These are phyloP conservation scores for Parauchenoglanis punctatus DNA, from an alignment of 2,797 vertebrate genomes.

Conservation along the genomic window DNA sequence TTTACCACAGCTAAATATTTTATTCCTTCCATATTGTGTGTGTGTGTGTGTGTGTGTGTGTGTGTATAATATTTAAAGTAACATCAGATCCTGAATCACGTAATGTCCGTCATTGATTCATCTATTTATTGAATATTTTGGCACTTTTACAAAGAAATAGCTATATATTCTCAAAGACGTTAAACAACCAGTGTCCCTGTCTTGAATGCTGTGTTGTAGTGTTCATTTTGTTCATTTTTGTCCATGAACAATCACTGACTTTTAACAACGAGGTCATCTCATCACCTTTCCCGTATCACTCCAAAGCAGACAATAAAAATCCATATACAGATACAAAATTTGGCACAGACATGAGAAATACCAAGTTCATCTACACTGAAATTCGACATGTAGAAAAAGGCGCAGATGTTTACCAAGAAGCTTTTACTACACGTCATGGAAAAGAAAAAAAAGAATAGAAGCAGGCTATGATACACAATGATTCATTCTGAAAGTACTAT, in stretches of 20 bases:
- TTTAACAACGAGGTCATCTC: background rate
- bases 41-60: background rate
- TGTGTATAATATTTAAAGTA: background rate
- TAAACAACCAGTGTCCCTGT: conserved; percentile 29
- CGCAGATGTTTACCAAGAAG: conserved; percentile 68
- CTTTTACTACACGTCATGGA: conserved; percentile 67
- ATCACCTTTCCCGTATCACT: background rate
- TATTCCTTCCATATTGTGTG: background rate
- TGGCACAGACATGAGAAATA: conserved; percentile 64
- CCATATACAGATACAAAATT: conserved; percentile 36
- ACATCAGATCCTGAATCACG: background rate
- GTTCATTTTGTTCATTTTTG: background rate
- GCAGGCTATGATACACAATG: conserved; percentile 74
- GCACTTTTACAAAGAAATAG: conserved; percentile 50
- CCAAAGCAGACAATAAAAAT: conserved; percentile 33
- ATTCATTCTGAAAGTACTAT: conserved; percentile 66
- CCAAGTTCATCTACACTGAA: conserved; percentile 64
- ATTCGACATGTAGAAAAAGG: conserved; percentile 70
- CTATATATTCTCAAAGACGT: conserved; percentile 34
- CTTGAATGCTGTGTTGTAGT: background rate
- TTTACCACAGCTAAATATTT: background rate
- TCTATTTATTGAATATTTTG: conserved; percentile 46
- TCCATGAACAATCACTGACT: conserved; percentile 2
- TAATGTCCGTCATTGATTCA: background rate
- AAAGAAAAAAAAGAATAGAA: conserved; percentile 47